Conservation (phyloP, 1,140 invertebrate genomes). For the Acromyrmex charruanus region DNA sequence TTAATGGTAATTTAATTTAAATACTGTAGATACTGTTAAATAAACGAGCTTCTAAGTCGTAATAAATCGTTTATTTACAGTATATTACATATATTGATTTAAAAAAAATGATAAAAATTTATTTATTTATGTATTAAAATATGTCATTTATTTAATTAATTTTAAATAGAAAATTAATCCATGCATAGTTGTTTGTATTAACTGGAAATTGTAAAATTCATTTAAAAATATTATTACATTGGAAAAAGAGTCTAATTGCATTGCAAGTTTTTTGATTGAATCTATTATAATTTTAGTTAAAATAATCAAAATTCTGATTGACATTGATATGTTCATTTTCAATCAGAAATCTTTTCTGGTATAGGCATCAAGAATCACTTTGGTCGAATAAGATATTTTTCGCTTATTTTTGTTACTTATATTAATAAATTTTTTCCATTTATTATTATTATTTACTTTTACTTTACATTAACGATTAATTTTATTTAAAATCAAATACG, state of each 20-base stretch:
- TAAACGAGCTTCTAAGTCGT: neutral
- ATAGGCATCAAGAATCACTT: too few relatives aligned
- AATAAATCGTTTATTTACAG: constrained; percentile 14
- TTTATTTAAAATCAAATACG: neutral
- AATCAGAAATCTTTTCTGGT: too few relatives aligned
- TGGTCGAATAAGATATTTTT: too few relatives aligned
- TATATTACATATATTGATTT: neutral
- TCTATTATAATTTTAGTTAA: too few relatives aligned
- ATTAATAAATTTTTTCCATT: neutral
- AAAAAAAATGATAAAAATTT: neutral
- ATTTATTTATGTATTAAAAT: neutral
- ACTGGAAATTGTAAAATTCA: too few relatives aligned
- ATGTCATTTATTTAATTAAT: neutral
- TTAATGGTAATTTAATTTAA: constrained; percentile 30
- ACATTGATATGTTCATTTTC: too few relatives aligned
- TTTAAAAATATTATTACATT: too few relatives aligned
- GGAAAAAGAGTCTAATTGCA: too few relatives aligned
- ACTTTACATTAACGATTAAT: neutral
- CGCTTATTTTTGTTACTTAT: too few relatives aligned
- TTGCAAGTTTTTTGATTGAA: too few relatives aligned
- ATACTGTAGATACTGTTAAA: neutral
- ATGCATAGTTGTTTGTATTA: too few relatives aligned
- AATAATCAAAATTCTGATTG: too few relatives aligned
- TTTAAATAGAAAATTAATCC: neutral
- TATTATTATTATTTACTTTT: neutral